Conservation (phyloP, 2,888 invertebrate genomes). For the Molorchus minor region DNA sequence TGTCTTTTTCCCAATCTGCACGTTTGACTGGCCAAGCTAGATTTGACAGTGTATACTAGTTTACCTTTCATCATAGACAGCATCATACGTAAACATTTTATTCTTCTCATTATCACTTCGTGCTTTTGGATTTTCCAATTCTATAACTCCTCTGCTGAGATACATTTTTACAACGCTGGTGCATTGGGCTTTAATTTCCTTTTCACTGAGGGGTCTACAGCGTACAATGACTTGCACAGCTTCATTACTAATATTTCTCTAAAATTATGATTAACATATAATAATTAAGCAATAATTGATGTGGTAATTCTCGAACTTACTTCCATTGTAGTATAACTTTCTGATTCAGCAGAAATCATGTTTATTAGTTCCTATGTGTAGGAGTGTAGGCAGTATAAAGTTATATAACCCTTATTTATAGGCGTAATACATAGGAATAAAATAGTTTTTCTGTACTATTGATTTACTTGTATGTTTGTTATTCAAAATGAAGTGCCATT, state of each 20-base stretch:
- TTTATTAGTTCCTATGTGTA: conserved; percentile 34
- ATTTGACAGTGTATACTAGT: too few relatives aligned
- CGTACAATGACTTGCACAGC: conserved; percentile 97
- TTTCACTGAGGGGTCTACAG: conserved; percentile 93
- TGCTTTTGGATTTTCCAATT: conserved; percentile 85
- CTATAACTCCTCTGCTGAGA: conserved; percentile 88
- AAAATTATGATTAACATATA: conserved; percentile 16
- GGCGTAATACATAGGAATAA: not conserved
- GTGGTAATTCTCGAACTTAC: conserved; percentile 28
- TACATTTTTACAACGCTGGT: conserved; percentile 84
- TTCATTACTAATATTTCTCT: conserved; percentile 68
- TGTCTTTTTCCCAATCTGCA: too few relatives aligned
- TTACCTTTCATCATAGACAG: conserved; percentile 92
- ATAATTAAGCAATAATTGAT: not conserved
- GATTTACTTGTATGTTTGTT: conserved; percentile 42
- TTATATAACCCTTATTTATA: conserved; percentile 37
- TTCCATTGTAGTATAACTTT: conserved; percentile 34
- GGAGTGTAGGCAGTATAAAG: conserved; percentile 28
- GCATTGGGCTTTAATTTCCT: conserved; percentile 80
- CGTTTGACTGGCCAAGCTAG: too few relatives aligned
- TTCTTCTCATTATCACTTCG: conserved; percentile 75
- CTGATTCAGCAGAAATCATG: conserved; percentile 41
- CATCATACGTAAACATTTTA: conserved; percentile 97
- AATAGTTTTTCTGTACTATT: conserved; percentile 39
- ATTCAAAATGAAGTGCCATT: conserved; percentile 47